phyloP scores from a whole-genome alignment of 2,113 vertebrate genomes.

The Saimiri boliviensis region DNA sequence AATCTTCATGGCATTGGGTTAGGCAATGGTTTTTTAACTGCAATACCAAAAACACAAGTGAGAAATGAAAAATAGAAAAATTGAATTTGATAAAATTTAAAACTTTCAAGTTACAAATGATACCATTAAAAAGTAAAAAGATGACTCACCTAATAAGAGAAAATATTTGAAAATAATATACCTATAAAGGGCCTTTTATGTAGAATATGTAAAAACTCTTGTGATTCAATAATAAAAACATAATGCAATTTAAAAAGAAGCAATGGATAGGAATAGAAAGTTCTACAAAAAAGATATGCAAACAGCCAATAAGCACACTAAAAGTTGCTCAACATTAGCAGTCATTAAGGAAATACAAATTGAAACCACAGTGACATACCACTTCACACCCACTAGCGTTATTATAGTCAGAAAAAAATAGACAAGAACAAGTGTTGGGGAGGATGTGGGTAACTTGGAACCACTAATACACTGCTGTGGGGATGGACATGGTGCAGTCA shows the following conservation, averaged over 20 bases:
- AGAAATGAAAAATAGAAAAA: background rate
- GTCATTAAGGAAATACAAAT: background rate
- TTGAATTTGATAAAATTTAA: background rate
- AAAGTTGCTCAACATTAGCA: background rate
- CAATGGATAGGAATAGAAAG: background rate
- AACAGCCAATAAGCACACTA: background rate
- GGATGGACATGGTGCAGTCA: background rate
- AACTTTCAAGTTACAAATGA: background rate
- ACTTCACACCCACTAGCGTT: background rate
- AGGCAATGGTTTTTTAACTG: background rate
- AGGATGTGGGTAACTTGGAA: background rate
- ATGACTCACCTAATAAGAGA: background rate
- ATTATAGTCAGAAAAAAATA: background rate
- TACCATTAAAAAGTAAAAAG: background rate
- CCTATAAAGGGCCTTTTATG: background rate
- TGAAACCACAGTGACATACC: background rate
- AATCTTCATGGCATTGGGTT: background rate
- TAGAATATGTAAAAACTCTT: background rate
- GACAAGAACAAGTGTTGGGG: background rate
- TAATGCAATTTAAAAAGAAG: background rate
- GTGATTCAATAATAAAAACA: background rate
- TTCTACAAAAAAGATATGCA: background rate
- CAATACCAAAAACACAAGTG: background rate
- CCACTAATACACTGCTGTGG: background rate
- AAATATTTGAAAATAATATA: background rate